These are phyloP conservation scores for Typhlomys cinereus DNA, from an alignment of 2,113 vertebrate species.

Conservation along the genomic window DNA sequence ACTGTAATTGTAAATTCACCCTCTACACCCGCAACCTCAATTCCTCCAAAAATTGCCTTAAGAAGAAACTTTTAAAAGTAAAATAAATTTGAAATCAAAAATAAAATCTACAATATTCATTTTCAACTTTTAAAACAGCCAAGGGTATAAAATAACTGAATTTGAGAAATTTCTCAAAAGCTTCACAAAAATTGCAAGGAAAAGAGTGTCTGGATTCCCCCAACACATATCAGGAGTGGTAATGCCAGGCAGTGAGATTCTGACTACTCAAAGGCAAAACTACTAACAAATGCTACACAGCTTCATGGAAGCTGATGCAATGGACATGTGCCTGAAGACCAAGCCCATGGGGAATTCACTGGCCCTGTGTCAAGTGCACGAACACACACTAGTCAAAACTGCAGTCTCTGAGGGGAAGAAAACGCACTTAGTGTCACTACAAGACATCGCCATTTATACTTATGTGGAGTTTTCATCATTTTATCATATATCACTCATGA, in stretches of 20 bases:
- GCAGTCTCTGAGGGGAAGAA: not conserved
- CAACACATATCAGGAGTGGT: not conserved
- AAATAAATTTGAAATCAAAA: constrained; percentile 1
- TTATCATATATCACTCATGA: not conserved
- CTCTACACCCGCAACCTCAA: not conserved
- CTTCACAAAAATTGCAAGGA: constrained; percentile 16
- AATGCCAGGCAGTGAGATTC: not conserved
- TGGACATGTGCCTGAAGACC: not conserved
- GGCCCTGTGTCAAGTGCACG: not conserved
- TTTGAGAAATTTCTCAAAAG: constrained; percentile 27
- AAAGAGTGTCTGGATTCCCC: not conserved
- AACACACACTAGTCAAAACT: not conserved
- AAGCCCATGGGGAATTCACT: not conserved
- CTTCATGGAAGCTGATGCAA: constrained; percentile 41
- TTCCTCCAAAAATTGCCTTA: not conserved
- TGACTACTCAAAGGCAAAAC: constrained; percentile 9
- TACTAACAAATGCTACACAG: not conserved
- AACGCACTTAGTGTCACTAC: not conserved
- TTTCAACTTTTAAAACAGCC: not conserved
- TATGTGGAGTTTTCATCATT: not conserved
- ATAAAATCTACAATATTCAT: constrained; percentile 36
- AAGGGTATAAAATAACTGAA: not conserved
- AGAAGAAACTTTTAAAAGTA: not conserved
- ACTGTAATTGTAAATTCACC: not conserved
- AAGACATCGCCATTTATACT: not conserved